Percentiles rank a stretch among this genome's conserved stretches.
phyloP scores from a whole-genome alignment of 2,797 vertebrate genomes.

The Danio choprae region DNA sequence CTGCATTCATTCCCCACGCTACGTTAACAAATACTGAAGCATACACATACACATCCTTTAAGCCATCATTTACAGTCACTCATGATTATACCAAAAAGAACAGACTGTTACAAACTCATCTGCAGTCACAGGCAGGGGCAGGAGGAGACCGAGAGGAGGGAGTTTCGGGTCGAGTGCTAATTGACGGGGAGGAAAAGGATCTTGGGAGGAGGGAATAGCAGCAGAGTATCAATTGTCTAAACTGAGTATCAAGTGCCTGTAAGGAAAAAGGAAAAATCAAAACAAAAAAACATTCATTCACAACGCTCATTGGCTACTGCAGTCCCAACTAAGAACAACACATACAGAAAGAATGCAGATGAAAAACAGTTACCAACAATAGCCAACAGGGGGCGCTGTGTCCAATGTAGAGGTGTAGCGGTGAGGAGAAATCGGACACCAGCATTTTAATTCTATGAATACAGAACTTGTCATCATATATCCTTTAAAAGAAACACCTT shows the following conservation, averaged over 20 bases:
- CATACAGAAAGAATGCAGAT: conserved; percentile 50
- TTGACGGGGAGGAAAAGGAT: conserved; percentile 39
- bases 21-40: neutral
- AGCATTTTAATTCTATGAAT: conserved; percentile 40
- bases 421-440: conserved; percentile 15
- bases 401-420: conserved; percentile 13
- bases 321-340: conserved; percentile 65
- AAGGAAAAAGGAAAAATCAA: no score
- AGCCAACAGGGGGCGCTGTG: conserved; percentile 22
- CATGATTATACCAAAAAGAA: neutral
- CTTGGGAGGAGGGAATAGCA: conserved; percentile 7
- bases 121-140: neutral
- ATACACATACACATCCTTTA: neutral
- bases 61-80: neutral
- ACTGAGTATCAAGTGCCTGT: conserved; percentile 60
- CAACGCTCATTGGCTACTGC: conserved; percentile 57
- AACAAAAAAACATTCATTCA: conserved; percentile 42
- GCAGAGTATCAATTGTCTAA: conserved; percentile 47
- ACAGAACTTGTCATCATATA: conserved; percentile 55
- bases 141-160: conserved; percentile 22
- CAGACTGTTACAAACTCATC: neutral
- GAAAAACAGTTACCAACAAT: conserved; percentile 49
- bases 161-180: conserved; percentile 45
- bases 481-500: conserved; percentile 74
- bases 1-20: neutral